Percentiles rank a stretch among this genome's conserved stretches.
phyloP scores from a whole-genome alignment of 2,888 invertebrate species.

The Conus canariensis region DNA sequence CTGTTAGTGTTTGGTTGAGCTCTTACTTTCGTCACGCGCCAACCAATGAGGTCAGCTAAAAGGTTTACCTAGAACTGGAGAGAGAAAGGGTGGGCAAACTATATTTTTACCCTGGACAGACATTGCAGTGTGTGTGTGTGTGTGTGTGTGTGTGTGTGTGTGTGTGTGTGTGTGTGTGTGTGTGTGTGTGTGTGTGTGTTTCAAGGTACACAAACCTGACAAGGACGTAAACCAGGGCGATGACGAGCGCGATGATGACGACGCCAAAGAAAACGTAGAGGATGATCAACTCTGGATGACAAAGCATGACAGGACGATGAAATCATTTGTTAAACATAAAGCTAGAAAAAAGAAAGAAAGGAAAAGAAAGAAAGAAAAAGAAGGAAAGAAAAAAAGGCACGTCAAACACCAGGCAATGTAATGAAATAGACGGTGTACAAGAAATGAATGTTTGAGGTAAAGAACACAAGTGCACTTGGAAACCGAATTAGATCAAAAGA shows the following conservation, averaged over 20 bases:
- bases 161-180: background rate
- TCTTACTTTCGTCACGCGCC: background rate
- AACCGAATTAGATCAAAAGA: no score
- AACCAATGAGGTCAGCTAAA: no score
- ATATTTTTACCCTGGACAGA: no score
- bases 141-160: conserved; percentile 2
- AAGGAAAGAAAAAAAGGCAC: no score
- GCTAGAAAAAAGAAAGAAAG: no score
- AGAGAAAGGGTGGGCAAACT: background rate
- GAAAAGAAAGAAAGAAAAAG: no score
- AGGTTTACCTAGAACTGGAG: background rate
- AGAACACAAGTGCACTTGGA: no score
- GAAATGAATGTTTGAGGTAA: no score
- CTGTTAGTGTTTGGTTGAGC: background rate
- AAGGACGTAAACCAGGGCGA: conserved; percentile 47
- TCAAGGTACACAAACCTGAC: conserved; percentile 39
- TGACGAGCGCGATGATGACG: conserved; percentile 48
- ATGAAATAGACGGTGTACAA: no score
- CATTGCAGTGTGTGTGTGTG: background rate
- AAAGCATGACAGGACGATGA: background rate
- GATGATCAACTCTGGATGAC: conserved; percentile 47
- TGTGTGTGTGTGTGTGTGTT: no score
- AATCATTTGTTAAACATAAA: background rate
- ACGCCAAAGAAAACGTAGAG: conserved; percentile 53
- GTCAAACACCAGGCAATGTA: no score